Evolutionary conservation across 2,888 invertebrate species (phyloP).

Genomic region (Drosophila macrothrix): DNA sequence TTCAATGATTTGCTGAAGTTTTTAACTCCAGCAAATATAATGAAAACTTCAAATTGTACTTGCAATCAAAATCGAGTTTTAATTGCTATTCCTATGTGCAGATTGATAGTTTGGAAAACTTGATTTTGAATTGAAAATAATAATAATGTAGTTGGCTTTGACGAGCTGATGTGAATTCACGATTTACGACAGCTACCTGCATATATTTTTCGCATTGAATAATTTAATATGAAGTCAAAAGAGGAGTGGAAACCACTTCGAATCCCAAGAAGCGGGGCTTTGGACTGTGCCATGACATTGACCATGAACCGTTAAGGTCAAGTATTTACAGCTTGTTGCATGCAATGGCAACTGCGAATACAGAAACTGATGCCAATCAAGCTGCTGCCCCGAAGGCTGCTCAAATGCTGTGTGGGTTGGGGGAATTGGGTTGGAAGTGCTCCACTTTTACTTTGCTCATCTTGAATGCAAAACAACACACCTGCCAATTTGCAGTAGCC

Average conservation of each 20-base stretch:
- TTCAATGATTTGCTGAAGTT: background rate
- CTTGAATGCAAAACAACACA: conserved; percentile 45
- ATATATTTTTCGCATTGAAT: background rate
- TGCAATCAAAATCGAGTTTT: background rate
- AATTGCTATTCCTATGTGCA: too few species aligned
- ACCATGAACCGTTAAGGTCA: conserved; percentile 61
- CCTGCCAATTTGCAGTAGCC: conserved; percentile 54
- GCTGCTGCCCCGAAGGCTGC: conserved; percentile 23
- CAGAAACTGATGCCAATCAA: conserved; percentile 33
- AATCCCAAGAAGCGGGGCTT: background rate
- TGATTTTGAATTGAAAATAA: background rate
- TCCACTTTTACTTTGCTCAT: conserved; percentile 12
- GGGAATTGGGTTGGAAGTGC: background rate
- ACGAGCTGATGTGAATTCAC: background rate
- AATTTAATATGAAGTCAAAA: background rate
- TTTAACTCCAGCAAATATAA: too few species aligned
- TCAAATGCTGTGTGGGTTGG: conserved; percentile 11
- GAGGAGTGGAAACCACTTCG: background rate
- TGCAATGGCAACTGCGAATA: conserved; percentile 33
- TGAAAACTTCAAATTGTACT: background rate
- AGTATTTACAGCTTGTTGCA: conserved; percentile 67
- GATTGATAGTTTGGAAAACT: background rate
- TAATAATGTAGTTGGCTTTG: background rate
- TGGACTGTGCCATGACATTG: conserved; percentile 56
- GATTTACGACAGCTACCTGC: background rate